Base-by-base conservation (phyloP, 92 coral and sea anemone species). In the Anthopleura xanthogrammica region DNA sequence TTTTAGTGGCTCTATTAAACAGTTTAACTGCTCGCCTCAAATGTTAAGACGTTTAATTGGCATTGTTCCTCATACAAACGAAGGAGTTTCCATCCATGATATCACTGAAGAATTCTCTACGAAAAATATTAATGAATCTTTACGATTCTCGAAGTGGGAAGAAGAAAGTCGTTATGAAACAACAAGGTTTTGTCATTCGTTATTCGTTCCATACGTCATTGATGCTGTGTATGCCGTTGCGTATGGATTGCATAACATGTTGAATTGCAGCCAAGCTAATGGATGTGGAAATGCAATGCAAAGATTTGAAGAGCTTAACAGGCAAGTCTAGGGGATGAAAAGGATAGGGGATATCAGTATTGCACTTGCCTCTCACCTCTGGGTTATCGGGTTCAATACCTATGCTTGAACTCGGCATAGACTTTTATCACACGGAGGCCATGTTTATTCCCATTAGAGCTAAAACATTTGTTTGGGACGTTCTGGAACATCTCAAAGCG, bases 211-310 rank as follows among this genome's bases (percentile, higher is more conserved):
- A 9, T 89, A 95, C 36, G 93, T 92, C 11, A 79, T 95, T 1
- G 97, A 95, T 76, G 97, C 98, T 7, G 97, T 95, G 9, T 93
- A 93, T 43, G 97, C 98, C 2, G 83, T 89, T 14, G 97, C 98
- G 12, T 77, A 88, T 72, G 97, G 92, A 3, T 75, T 95, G 52
- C 98, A 95, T 77, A 58, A 84, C 23, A 84, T 93, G 81, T 87
- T 95, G 42, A 87, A 84, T 16, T 95, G 98, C 77, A 91, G 89
- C 12, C 78, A 70, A 66, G 41, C 36, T 19, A 76, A 12, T 48
- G 64, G 80, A 57, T 92, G 95, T 36, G 57, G 77, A 80, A 73
- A 73, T 24, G 75, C 87, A 16, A 74, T 90, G 14, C 86, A 82
- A 9, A 91, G 88, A 5, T 88, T 90, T 72, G 76, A 85, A 41